A percentile compares a stretch with the other conserved stretches of the same genome.
Evolutionary conservation across 2,797 vertebrate species (phyloP).

Genomic region (Chiroxiphia lanceolata): DNA sequence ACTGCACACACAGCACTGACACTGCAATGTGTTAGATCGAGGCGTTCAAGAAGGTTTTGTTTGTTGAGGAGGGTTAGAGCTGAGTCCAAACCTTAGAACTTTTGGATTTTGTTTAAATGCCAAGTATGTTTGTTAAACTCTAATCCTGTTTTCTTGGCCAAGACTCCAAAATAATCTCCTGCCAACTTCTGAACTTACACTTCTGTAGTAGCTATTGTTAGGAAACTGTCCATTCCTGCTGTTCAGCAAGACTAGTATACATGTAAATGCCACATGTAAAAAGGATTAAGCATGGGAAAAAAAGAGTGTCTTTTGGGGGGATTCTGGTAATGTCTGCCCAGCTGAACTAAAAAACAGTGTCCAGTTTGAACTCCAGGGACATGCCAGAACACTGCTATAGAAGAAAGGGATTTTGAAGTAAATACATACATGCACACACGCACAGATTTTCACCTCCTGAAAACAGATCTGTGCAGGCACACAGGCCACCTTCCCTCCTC

Average conservation of each 20-base stretch:
- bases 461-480: neutral
- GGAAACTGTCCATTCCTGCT: neutral
- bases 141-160: neutral
- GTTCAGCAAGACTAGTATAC: neutral
- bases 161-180: neutral
- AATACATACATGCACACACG: neutral
- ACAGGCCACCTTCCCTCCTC: neutral
- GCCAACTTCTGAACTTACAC: neutral
- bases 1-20: neutral
- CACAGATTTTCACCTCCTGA: neutral
- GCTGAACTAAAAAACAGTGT: constrained; percentile 3
- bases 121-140: neutral
- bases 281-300: neutral
- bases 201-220: neutral
- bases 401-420: neutral
- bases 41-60: rapidly evolving
- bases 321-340: neutral
- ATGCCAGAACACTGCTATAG: neutral
- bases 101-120: neutral
- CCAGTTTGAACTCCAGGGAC: neutral
- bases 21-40: rapidly evolving
- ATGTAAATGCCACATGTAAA: neutral
- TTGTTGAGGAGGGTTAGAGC: neutral
- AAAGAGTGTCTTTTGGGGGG: neutral
- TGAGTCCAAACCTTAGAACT: neutral